Percentiles rank a stretch among this genome's conserved stretches.
phyloP scores from a whole-genome alignment of 2,888 invertebrate genomes.

The Trichogramma evanescens region DNA sequence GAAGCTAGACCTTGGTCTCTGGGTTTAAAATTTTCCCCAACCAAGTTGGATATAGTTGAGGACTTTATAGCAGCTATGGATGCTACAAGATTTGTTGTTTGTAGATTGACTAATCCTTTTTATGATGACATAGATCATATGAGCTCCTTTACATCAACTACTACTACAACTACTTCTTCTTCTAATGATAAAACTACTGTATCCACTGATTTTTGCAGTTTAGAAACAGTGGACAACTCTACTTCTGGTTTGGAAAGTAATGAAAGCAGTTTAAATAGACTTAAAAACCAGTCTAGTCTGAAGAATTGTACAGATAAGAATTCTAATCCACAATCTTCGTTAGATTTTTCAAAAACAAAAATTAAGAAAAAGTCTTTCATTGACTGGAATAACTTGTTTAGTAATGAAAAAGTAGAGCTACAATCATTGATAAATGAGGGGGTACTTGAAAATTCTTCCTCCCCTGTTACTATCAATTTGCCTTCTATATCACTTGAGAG shows the following conservation, averaged over 20 bases:
- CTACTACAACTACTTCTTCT: slow-evolving; percentile 37
- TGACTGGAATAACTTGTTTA: slow-evolving; percentile 37
- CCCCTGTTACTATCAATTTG: slow-evolving; percentile 33
- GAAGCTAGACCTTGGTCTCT: slow-evolving; percentile 61
- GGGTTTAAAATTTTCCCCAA: slow-evolving; percentile 58
- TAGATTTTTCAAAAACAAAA: slow-evolving; percentile 21
- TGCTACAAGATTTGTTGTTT: slow-evolving; percentile 57
- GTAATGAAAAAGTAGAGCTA: slow-evolving; percentile 34
- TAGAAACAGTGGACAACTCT: slow-evolving; percentile 26
- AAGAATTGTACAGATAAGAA: slow-evolving; percentile 26
- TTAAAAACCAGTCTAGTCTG: slow-evolving; percentile 18
- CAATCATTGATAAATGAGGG: slow-evolving; percentile 32
- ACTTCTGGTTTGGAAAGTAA: slow-evolving; percentile 9
- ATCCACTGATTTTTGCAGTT: slow-evolving; percentile 32
- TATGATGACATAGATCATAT: slow-evolving; percentile 41
- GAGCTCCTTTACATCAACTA: slow-evolving; percentile 38
- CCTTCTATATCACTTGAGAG: slow-evolving; percentile 39
- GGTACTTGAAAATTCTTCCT: slow-evolving; percentile 31
- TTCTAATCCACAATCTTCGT: slow-evolving; percentile 26
- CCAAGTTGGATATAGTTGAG: slow-evolving; percentile 57
- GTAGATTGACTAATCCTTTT: slow-evolving; percentile 44
- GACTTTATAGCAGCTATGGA: slow-evolving; percentile 63
- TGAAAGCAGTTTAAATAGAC: slow-evolving; percentile 1
- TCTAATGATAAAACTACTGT: slow-evolving; percentile 38
- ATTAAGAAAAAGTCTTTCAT: slow-evolving; percentile 28